Conservation (phyloP, 1,140 invertebrate species). For the Drosophila parabipectinata region DNA sequence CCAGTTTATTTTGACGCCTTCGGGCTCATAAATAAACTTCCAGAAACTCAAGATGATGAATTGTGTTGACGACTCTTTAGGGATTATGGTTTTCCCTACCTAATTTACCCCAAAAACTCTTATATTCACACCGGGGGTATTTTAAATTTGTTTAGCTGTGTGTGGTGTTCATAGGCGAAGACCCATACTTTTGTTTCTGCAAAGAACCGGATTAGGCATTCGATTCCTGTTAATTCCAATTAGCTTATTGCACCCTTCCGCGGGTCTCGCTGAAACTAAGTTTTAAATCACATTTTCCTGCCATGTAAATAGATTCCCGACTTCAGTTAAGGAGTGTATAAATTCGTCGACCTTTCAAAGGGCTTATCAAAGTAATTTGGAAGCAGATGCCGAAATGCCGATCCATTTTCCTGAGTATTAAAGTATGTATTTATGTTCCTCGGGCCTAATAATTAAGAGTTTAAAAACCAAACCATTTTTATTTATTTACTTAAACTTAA, state of each 20-base stretch:
- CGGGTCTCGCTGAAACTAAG: too few species aligned
- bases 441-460: too few species aligned
- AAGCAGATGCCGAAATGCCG: not conserved
- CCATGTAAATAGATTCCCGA: not conserved
- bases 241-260: not conserved
- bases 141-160: slow-evolving; percentile 8
- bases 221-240: not conserved
- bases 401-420: not conserved
- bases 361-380: too few species aligned
- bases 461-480: too few species aligned
- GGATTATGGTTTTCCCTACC: slow-evolving; percentile 45
- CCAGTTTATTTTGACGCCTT: slow-evolving; percentile 5
- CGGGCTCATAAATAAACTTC: slow-evolving; percentile 54
- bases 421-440: not conserved
- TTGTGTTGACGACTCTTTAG: slow-evolving; percentile 66
- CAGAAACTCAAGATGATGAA: slow-evolving; percentile 65
- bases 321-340: not conserved
- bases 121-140: slow-evolving; percentile 1
- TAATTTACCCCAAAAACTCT: slow-evolving; percentile 13
- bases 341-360: not conserved
- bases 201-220: not conserved
- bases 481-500: too few species aligned
- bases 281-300: not conserved
- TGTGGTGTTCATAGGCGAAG: not conserved
- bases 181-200: not conserved